Conservation (phyloP, 2,888 invertebrate genomes). For the Yponomeuta evonymella region DNA sequence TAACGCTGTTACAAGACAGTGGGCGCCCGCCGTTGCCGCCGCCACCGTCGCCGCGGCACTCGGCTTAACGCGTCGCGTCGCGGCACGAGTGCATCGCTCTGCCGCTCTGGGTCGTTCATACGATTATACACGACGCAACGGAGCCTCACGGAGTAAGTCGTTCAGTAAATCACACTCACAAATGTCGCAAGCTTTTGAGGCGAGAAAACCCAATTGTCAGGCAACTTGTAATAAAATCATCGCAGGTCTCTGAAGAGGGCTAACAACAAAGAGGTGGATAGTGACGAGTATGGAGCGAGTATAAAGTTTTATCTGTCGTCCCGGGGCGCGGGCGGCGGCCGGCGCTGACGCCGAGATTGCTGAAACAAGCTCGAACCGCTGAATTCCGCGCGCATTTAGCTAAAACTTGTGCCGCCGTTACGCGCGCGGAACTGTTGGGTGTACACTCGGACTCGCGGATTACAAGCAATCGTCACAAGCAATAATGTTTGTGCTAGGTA, state of each 20-base stretch:
- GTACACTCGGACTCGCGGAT: not conserved
- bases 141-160: not conserved
- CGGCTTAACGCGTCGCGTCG: slow-evolving; percentile 6
- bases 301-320: not conserved
- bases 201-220: not conserved
- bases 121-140: too few relatives aligned
- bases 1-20: slow-evolving; percentile 10
- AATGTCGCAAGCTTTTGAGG: not conserved
- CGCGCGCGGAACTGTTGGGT: slow-evolving; percentile 15
- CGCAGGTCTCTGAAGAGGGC: not conserved
- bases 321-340: not conserved
- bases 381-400: not conserved
- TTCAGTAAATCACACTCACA: not conserved
- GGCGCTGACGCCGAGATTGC: not conserved
- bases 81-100: not conserved
- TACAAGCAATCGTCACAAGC: not conserved
- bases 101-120: not conserved
- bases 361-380: not conserved
- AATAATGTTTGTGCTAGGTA: not conserved
- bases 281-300: not conserved
- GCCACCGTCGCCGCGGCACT: not conserved
- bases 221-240: not conserved
- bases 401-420: slow-evolving; percentile 16
- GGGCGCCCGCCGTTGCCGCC: not conserved
- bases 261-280: not conserved